A percentile compares a stretch with the other conserved stretches of the same genome.
These are phyloP conservation scores for Triops cancriformis DNA, from an alignment of 1,140 invertebrate species.

Conservation along the genomic window DNA sequence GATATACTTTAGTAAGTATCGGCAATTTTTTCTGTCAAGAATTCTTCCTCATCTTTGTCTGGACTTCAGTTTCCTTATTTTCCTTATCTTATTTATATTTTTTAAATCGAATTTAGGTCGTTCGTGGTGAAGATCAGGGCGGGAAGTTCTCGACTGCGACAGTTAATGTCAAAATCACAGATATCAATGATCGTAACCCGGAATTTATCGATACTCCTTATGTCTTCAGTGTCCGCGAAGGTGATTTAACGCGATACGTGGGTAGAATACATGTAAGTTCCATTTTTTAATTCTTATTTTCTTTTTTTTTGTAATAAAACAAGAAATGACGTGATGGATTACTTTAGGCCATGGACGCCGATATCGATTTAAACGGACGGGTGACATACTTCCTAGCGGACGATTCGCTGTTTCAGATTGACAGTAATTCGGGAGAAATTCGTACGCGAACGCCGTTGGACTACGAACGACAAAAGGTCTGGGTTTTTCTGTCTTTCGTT, in stretches of 20 bases:
- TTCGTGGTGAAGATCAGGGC: slow-evolving; percentile 76
- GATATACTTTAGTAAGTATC: slow-evolving; percentile 65
- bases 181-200: slow-evolving; percentile 69
- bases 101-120: slow-evolving; percentile 49
- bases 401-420: slow-evolving; percentile 67
- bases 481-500: too few relatives aligned
- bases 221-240: slow-evolving; percentile 72
- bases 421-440: slow-evolving; percentile 68
- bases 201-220: slow-evolving; percentile 43
- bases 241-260: slow-evolving; percentile 54
- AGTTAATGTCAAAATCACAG: slow-evolving; percentile 77
- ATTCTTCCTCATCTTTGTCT: too few relatives aligned
- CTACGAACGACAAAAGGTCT: slow-evolving; percentile 68
- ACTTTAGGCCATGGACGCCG: slow-evolving; percentile 52
- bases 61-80: too few relatives aligned
- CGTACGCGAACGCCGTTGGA: slow-evolving; percentile 65
- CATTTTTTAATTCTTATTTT: not conserved
- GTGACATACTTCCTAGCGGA: slow-evolving; percentile 56
- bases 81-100: too few relatives aligned
- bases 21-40: too few relatives aligned
- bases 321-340: not conserved
- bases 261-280: slow-evolving; percentile 62
- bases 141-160: slow-evolving; percentile 69
- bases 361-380: slow-evolving; percentile 57
- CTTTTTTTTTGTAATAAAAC: too few relatives aligned